Conservation (phyloP, 2,113 vertebrate genomes). For the Vulpes lagopus region DNA sequence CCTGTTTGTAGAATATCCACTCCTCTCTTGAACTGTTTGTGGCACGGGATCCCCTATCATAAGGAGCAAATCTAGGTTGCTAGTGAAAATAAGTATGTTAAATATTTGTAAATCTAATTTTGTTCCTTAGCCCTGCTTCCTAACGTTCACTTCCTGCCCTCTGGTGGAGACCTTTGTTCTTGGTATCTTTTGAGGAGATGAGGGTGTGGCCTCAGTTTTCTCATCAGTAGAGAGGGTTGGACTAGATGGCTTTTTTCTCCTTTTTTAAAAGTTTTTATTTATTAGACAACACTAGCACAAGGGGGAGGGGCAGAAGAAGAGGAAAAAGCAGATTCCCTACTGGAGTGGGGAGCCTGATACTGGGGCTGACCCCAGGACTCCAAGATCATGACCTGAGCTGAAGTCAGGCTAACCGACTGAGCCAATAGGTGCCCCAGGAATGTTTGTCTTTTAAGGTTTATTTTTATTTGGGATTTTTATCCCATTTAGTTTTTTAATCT, state of each 20-base stretch:
- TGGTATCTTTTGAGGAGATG: background rate
- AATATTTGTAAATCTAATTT: background rate
- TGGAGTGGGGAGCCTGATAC: background rate
- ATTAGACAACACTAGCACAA: background rate
- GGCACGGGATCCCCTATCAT: background rate
- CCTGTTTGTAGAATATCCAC: background rate
- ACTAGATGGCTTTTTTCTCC: background rate
- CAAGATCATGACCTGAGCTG: background rate
- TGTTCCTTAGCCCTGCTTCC: background rate
- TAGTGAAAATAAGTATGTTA: slow-evolving; percentile 1
- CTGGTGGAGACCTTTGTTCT: background rate
- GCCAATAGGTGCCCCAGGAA: background rate
- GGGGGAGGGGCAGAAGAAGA: background rate
- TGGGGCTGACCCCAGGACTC: background rate
- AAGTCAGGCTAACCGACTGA: background rate
- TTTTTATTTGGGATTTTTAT: background rate
- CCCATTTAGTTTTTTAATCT: background rate
- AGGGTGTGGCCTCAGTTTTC: background rate
- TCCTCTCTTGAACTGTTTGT: background rate
- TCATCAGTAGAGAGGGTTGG: background rate
- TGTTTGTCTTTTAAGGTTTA: background rate
- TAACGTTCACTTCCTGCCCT: background rate
- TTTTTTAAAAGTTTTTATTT: background rate
- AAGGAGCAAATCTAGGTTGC: background rate
- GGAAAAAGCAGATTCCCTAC: background rate